These are phyloP conservation scores for Coregonus sp. DNA, from an alignment of 2,797 vertebrate species.

Conservation along the genomic window DNA sequence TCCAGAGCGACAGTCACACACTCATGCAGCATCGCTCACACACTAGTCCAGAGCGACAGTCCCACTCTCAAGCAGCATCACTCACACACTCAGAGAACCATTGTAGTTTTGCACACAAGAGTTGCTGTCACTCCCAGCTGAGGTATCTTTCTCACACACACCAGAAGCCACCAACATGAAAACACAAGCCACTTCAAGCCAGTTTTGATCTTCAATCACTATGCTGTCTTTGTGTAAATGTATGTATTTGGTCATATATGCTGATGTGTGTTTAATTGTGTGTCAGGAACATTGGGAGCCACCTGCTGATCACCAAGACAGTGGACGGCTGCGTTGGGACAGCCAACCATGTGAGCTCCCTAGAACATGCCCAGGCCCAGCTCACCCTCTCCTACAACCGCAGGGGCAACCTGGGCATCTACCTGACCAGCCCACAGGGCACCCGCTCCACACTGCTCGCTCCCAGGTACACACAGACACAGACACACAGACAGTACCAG, in stretches of 20 bases:
- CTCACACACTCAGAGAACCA: background rate
- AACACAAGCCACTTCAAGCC: background rate
- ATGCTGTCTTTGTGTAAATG: background rate
- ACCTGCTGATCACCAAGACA: slow-evolving; percentile 81
- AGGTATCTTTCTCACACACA: background rate
- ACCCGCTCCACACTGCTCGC: slow-evolving; percentile 94
- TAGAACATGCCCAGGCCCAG: slow-evolving; percentile 91
- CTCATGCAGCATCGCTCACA: background rate
- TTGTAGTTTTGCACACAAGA: background rate
- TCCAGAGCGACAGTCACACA: background rate
- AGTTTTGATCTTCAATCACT: background rate
- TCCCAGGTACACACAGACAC: slow-evolving; percentile 77
- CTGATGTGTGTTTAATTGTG: background rate
- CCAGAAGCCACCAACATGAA: too few relatives aligned
- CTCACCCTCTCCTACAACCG: slow-evolving; percentile 95
- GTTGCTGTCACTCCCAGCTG: background rate
- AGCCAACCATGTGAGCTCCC: slow-evolving; percentile 80
- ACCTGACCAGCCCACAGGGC: slow-evolving; percentile 90
- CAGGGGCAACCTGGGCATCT: slow-evolving; percentile 93
- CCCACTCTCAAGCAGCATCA: background rate
- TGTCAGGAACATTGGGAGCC: slow-evolving; percentile 90
- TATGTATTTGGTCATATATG: slow-evolving; percentile 9
- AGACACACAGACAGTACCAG: background rate
- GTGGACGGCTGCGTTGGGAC: slow-evolving; percentile 86
- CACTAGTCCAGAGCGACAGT: background rate